Evolutionary conservation across 2,797 vertebrate genomes (phyloP).

Genomic region (Pseudotriccus pelzelni): DNA sequence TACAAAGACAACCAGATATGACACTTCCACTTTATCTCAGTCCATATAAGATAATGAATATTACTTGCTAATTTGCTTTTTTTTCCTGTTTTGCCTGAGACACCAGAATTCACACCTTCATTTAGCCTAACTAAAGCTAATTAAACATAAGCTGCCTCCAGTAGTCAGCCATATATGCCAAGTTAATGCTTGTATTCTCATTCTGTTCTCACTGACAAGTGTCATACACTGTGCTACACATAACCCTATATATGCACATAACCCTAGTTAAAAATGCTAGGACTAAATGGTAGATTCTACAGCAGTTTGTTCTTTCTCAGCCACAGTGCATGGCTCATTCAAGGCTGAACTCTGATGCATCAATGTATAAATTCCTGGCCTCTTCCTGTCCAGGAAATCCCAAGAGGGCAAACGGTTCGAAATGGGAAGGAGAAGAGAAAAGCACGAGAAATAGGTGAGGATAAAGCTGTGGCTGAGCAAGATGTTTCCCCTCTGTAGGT

Average conservation of each 20-base stretch:
- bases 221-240: neutral
- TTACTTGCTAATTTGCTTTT: neutral
- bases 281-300: neutral
- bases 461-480: neutral
- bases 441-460: neutral
- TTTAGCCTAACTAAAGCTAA: neutral
- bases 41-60: neutral
- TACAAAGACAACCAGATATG: neutral
- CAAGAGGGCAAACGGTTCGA: neutral
- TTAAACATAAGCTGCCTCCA: neutral
- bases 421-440: neutral
- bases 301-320: neutral
- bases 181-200: neutral
- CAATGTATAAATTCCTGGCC: neutral
- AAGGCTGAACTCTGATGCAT: neutral
- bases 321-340: neutral
- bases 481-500: slow-evolving; percentile 49
- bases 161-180: neutral
- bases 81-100: neutral
- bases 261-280: neutral
- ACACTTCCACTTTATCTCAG: neutral
- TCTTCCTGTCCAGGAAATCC: neutral
- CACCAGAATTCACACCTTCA: neutral
- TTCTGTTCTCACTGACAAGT: neutral
- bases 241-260: neutral